These are phyloP conservation scores for Melanotus villosus DNA, from an alignment of 2,888 invertebrate species.

Conservation along the genomic window DNA sequence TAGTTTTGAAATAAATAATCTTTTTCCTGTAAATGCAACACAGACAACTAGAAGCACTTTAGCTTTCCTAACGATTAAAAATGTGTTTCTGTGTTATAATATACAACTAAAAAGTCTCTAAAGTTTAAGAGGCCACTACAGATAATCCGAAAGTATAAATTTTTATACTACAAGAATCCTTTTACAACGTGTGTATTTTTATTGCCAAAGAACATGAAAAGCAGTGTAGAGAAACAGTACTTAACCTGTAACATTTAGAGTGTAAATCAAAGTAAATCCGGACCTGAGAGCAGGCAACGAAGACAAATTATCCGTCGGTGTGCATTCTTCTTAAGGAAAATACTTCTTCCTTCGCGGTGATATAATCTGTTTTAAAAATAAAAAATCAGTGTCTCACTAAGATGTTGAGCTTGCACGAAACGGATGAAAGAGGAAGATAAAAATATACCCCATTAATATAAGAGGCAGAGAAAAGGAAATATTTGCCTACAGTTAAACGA, in stretches of 20 bases:
- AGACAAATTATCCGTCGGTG: slow-evolving; percentile 59
- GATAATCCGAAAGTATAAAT: slow-evolving; percentile 12
- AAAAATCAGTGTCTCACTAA: slow-evolving; percentile 15
- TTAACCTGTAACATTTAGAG: slow-evolving; percentile 50
- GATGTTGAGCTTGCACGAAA: not conserved
- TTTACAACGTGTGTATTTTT: slow-evolving; percentile 27
- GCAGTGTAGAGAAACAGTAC: slow-evolving; percentile 32
- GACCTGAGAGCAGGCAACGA: slow-evolving; percentile 57
- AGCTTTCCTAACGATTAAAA: too few species aligned
- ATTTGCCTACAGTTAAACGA: too few species aligned
- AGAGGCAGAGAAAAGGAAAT: not conserved
- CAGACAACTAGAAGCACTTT: too few species aligned
- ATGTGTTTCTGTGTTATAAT: too few species aligned
- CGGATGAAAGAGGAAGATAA: not conserved
- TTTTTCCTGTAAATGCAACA: too few species aligned
- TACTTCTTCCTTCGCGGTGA: slow-evolving; percentile 24
- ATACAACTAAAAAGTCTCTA: not conserved
- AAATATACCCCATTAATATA: not conserved
- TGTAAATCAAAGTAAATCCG: slow-evolving; percentile 57
- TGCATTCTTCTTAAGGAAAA: slow-evolving; percentile 51
- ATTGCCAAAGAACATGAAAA: slow-evolving; percentile 29
- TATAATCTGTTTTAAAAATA: slow-evolving; percentile 33
- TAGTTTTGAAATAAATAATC: too few species aligned
- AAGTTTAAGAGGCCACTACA: not conserved
- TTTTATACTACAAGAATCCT: slow-evolving; percentile 7